phyloP scores from a whole-genome alignment of 2,888 invertebrate genomes.

The Xestobium rufovillosum region DNA sequence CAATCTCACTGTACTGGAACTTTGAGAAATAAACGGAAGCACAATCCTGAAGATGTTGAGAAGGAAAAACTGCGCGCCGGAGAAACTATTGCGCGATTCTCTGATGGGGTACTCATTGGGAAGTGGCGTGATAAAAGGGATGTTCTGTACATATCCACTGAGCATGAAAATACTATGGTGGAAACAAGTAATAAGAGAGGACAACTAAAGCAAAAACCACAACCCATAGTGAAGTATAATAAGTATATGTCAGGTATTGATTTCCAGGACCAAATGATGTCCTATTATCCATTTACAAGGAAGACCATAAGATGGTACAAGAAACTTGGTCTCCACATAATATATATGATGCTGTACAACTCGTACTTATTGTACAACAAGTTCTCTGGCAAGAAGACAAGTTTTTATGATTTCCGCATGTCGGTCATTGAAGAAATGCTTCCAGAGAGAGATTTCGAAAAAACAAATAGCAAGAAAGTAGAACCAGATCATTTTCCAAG shows the following conservation, averaged over 20 bases:
- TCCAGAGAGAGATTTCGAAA: no score
- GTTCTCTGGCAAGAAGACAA: constrained; percentile 1
- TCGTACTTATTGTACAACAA: constrained; percentile 1
- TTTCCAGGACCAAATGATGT: constrained; percentile 1
- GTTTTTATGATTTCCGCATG: background rate
- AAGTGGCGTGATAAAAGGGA: constrained; percentile 1
- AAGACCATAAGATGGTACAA: background rate
- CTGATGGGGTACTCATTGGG: background rate
- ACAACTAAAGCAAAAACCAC: background rate
- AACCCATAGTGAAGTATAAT: background rate
- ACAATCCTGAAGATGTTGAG: constrained; percentile 1
- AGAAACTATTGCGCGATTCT: background rate
- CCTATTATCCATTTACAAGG: background rate
- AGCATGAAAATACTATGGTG: background rate
- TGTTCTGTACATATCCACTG: background rate
- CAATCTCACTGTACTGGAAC: background rate
- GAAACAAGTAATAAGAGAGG: background rate
- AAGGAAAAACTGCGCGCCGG: background rate
- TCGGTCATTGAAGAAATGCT: no score
- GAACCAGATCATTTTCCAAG: no score
- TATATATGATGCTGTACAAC: background rate
- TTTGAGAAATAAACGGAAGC: constrained; percentile 1
- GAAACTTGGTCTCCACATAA: background rate
- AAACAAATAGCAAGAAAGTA: no score
- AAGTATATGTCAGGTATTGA: background rate